Evolutionary conservation across 2,888 invertebrate genomes (phyloP), one percentile per base, ranked within the genome.

Genomic region (Tiliacea citrago): DNA sequence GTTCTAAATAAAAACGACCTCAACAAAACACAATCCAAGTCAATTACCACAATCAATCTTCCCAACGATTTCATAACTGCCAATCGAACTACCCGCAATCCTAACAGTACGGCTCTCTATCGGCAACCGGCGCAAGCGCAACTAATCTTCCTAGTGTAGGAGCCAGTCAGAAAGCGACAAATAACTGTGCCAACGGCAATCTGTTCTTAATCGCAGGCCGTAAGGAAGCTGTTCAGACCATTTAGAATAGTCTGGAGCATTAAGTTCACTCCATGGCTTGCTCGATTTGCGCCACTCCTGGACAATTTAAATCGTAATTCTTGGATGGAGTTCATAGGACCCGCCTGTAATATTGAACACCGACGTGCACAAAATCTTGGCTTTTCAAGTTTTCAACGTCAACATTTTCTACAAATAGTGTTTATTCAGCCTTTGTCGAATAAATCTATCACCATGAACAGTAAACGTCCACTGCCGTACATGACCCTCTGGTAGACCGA

Each of bases 121-220:
- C 63, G 29, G 16, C 70, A 65, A 78, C 57, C 70, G 35, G 42
- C 67, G 68, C 71, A 53, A 35, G 67, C 81, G 81, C 76, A 68
- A 81, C 84, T 67, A 82, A 84, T 82, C 82, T 81, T 65, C 57
- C 62, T 61, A 83, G 68, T 65, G 68, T 83, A 83, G 58, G 74
- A 63, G 81, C 73, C 55, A 70, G 85, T 74, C 77, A 76, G 78
- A 80, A 73, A 76, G 77, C 71, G 83, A 88, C 86, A 87, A 88
- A 86, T 83, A 86, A 79, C 77, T 79, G 80, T 45, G 88, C 85
- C 78, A 42, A 47, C 72, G 85, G 89, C 83, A 86, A 88, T 88
- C 85, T 79, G 83, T 86, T 86, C 87, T 82, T 88, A 89, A 88
- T 88, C 86, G 83, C 74, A 45, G 74, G 63, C 62, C 65, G 65